A percentile compares a stretch with the other conserved stretches of the same genome.
phyloP scores from a whole-genome alignment of 53 echinoderm and acorn worm genomes.

The Echinarachnius parma region DNA sequence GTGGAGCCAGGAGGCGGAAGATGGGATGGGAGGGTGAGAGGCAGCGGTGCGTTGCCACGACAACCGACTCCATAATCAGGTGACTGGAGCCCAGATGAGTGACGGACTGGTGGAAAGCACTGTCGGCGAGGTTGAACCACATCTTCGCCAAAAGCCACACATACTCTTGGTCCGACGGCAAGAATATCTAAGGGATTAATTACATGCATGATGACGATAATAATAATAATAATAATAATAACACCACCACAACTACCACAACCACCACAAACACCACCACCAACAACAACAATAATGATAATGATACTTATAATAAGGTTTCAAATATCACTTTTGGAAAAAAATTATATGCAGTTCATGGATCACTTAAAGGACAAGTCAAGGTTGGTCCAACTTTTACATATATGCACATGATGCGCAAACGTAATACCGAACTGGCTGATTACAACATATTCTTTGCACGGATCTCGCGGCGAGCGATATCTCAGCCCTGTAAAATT shows the following conservation, averaged over 20 bases:
- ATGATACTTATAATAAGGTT: background rate
- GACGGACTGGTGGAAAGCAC: slow-evolving; percentile 59
- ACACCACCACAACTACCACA: too few species aligned
- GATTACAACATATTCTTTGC: too few species aligned
- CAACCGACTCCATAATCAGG: slow-evolving; percentile 60
- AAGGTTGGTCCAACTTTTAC: too few species aligned
- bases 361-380: too few species aligned
- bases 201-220: background rate
- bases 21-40: slow-evolving; percentile 86
- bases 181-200: slow-evolving; percentile 50
- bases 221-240: too few species aligned
- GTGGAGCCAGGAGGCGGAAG: slow-evolving; percentile 80
- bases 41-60: slow-evolving; percentile 56
- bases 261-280: too few species aligned
- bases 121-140: slow-evolving; percentile 79
- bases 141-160: slow-evolving; percentile 87
- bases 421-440: too few species aligned
- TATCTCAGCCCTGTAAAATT: too few species aligned
- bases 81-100: slow-evolving; percentile 80
- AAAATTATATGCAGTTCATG: too few species aligned
- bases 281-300: background rate
- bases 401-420: too few species aligned
- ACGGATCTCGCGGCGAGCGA: too few species aligned
- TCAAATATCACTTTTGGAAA: too few species aligned
- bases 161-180: slow-evolving; percentile 70